Percentiles rank a stretch among this genome's conserved stretches.
phyloP scores from a whole-genome alignment of 2,888 invertebrate species.

The Phorcus lineatus region DNA sequence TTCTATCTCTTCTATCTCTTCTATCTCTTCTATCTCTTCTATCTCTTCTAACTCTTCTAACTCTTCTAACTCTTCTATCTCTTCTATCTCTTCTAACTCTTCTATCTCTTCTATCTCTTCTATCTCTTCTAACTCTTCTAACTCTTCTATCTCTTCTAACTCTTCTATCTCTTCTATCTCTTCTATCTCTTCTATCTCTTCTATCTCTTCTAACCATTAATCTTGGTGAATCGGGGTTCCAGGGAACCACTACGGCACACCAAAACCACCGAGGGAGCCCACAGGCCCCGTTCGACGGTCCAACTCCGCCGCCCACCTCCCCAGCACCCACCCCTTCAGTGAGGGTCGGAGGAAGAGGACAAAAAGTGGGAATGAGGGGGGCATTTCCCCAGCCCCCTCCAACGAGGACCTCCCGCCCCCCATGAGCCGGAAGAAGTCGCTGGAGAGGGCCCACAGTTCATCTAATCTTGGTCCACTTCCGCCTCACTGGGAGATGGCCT shows the following conservation, averaged over 20 bases:
- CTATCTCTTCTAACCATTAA: too few species aligned
- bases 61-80: too few species aligned
- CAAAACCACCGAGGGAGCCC: slow-evolving; percentile 77
- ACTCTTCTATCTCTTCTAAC: too few species aligned
- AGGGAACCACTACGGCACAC: slow-evolving; percentile 81
- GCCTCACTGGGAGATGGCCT: slow-evolving; percentile 97
- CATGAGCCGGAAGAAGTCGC: slow-evolving; percentile 62
- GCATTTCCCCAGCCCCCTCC: slow-evolving; percentile 66
- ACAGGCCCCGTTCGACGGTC: slow-evolving; percentile 64
- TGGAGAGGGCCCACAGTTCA: slow-evolving; percentile 66
- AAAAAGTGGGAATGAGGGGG: slow-evolving; percentile 79
- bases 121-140: too few species aligned
- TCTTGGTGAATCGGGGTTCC: too few species aligned
- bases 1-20: too few species aligned
- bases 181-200: too few species aligned
- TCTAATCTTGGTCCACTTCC: slow-evolving; percentile 89
- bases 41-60: too few species aligned
- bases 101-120: too few species aligned
- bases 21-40: too few species aligned
- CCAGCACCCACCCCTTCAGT: slow-evolving; percentile 78
- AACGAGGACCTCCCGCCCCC: slow-evolving; percentile 52
- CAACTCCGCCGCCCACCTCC: slow-evolving; percentile 73
- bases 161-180: too few species aligned
- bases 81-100: too few species aligned
- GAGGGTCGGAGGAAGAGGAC: slow-evolving; percentile 78